A percentile compares a stretch with the other conserved stretches of the same genome.
phyloP scores from a whole-genome alignment of 2,888 invertebrate species.

The Palloptera scutellata region DNA sequence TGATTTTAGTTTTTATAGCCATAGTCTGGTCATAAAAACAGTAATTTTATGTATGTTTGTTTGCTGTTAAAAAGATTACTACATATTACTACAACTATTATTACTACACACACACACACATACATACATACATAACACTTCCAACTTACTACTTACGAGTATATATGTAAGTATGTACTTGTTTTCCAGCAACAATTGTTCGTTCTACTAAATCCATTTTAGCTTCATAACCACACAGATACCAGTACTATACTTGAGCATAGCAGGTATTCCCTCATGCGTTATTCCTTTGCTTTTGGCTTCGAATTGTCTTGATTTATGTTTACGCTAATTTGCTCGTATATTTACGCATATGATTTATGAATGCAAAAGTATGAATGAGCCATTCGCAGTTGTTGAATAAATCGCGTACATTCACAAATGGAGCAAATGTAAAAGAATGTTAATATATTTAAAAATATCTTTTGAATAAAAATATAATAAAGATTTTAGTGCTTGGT shows the following conservation, averaged over 20 bases:
- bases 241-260: neutral
- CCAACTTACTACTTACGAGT: neutral
- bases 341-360: constrained; percentile 36
- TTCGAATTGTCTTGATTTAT: constrained; percentile 45
- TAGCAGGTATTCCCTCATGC: neutral
- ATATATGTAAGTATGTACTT: too few relatives aligned
- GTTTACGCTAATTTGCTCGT: constrained; percentile 43
- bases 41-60: constrained; percentile 51
- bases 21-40: constrained; percentile 54
- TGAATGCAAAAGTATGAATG: too few relatives aligned
- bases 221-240: neutral
- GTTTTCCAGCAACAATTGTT: neutral
- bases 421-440: neutral
- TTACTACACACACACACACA: too few relatives aligned
- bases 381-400: neutral
- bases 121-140: constrained; percentile 20
- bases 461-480: neutral
- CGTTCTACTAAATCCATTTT: neutral
- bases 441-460: neutral
- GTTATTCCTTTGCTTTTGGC: neutral
- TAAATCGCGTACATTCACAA: neutral
- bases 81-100: too few relatives aligned
- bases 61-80: constrained; percentile 41
- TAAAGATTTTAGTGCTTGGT: too few relatives aligned
- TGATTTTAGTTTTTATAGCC: constrained; percentile 57